Conservation (phyloP, 2,888 invertebrate species). For the Drosophila tripunctata region DNA sequence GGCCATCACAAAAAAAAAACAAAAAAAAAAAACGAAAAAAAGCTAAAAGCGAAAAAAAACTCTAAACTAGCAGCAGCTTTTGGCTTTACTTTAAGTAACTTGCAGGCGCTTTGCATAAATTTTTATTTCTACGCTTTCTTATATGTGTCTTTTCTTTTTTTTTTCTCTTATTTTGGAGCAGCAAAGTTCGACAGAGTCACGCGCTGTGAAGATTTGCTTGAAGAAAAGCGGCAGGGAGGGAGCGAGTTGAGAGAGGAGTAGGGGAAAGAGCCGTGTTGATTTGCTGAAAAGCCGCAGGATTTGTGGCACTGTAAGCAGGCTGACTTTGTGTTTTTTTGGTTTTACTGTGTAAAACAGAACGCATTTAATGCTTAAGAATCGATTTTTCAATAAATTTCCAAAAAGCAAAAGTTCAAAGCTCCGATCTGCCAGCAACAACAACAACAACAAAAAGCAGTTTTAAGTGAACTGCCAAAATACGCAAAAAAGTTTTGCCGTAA, state of each 20-base stretch:
- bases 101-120: constrained; percentile 76
- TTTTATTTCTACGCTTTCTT: constrained; percentile 34
- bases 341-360: no score
- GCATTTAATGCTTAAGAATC: constrained; percentile 73
- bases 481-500: constrained; percentile 71
- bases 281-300: constrained; percentile 79
- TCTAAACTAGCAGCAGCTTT: constrained; percentile 25
- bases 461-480: constrained; percentile 68
- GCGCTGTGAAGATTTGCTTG: constrained; percentile 49
- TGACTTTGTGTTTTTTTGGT: constrained; percentile 39
- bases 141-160: constrained; percentile 6
- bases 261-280: constrained; percentile 67
- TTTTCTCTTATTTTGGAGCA: constrained; percentile 30
- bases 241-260: background rate
- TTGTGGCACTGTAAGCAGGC: constrained; percentile 67
- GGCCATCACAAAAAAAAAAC: constrained; percentile 32
- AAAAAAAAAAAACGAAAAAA: constrained; percentile 33
- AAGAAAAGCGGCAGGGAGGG: background rate
- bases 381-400: constrained; percentile 78
- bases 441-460: constrained; percentile 41
- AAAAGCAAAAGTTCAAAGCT: constrained; percentile 67
- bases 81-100: constrained; percentile 72
- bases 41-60: background rate
- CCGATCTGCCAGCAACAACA: background rate
- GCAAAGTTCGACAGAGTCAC: constrained; percentile 74